phyloP scores from a whole-genome alignment of 2,888 invertebrate genomes.

The Cantharis rufa region DNA sequence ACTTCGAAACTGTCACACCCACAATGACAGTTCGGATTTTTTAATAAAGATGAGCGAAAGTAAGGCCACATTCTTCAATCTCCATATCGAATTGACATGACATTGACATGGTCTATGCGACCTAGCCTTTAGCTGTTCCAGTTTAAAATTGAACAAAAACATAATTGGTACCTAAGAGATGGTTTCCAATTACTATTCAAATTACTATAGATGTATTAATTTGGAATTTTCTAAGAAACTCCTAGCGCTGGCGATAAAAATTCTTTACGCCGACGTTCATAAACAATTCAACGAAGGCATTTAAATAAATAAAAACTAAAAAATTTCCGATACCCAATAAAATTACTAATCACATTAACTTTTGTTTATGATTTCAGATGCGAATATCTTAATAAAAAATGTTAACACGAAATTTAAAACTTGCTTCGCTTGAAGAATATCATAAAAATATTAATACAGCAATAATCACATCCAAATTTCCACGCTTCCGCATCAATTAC shows the following conservation, averaged over 20 bases:
- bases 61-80: too few relatives aligned
- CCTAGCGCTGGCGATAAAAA: background rate
- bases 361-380: background rate
- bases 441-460: background rate
- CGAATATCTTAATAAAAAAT: background rate
- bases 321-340: background rate
- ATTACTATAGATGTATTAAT: background rate
- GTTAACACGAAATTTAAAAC: background rate
- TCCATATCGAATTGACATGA: too few relatives aligned
- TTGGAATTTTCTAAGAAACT: background rate
- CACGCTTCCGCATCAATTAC: background rate
- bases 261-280: background rate
- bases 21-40: too few relatives aligned
- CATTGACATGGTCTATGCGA: too few relatives aligned
- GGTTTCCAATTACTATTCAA: background rate
- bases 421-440: background rate
- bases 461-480: background rate
- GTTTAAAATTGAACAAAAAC: background rate
- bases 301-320: background rate
- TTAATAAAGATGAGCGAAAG: too few relatives aligned
- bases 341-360: background rate
- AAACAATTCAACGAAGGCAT: background rate
- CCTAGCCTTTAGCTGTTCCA: too few relatives aligned
- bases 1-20: too few relatives aligned
- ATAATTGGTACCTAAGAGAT: background rate